Conservation (phyloP, 2,797 vertebrate species). For the Tangara arthus region DNA sequence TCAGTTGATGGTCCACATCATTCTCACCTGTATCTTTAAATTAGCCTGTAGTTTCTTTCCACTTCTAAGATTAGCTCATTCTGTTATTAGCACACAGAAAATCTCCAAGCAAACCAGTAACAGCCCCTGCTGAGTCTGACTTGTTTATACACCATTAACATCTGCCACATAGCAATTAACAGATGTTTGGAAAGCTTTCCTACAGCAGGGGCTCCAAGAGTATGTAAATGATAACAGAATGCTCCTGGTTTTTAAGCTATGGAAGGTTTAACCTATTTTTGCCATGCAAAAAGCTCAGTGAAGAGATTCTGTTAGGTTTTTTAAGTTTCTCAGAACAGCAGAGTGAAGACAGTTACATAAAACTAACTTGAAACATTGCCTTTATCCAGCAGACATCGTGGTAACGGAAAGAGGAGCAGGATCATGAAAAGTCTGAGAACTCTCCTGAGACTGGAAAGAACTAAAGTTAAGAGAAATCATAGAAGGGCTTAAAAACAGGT, state of each 20-base stretch:
- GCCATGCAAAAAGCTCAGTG: neutral
- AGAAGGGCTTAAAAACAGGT: neutral
- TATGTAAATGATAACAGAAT: neutral
- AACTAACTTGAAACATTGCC: neutral
- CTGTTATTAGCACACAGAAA: slow-evolving; percentile 6
- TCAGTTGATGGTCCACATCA: neutral
- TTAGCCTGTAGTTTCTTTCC: slow-evolving; percentile 12
- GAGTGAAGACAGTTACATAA: neutral
- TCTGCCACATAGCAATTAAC: slow-evolving; percentile 56
- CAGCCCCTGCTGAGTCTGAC: neutral
- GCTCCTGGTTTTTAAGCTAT: neutral
- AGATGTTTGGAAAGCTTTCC: slow-evolving; percentile 47
- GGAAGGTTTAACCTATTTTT: slow-evolving; percentile 7
- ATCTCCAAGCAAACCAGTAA: slow-evolving; percentile 32
- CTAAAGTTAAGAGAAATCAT: neutral
- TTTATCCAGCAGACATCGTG: neutral
- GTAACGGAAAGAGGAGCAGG: neutral
- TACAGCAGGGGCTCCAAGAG: neutral
- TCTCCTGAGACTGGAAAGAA: neutral
- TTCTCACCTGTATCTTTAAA: slow-evolving; percentile 2
- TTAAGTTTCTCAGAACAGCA: neutral
- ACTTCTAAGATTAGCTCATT: slow-evolving; percentile 25
- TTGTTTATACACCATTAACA: slow-evolving; percentile 57
- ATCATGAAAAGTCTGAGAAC: neutral
- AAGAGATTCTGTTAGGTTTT: neutral